These are phyloP conservation scores for Andrena praecox DNA, from an alignment of 2,888 invertebrate species.

Conservation along the genomic window DNA sequence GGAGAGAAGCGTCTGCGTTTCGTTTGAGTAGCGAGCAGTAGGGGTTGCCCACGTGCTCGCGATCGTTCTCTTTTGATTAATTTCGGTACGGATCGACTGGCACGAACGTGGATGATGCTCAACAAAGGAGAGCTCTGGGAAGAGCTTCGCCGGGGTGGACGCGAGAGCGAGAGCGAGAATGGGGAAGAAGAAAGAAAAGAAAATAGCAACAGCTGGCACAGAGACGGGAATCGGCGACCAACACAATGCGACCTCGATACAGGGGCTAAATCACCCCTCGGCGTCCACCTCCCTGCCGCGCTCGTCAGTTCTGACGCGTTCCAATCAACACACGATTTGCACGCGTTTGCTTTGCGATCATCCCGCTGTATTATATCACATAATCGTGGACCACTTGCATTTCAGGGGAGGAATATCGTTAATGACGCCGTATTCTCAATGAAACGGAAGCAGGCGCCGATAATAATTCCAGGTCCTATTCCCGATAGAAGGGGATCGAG, in stretches of 20 bases:
- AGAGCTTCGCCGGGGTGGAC: constrained; percentile 29
- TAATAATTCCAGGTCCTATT: constrained; percentile 4
- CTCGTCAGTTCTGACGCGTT: constrained; percentile 35
- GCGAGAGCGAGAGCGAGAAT: constrained; percentile 30
- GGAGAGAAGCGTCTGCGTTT: constrained; percentile 63
- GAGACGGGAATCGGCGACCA: constrained; percentile 65
- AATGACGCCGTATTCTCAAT: constrained; percentile 33
- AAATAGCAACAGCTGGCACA: constrained; percentile 73
- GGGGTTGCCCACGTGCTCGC: constrained; percentile 68
- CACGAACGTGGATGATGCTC: constrained; percentile 60
- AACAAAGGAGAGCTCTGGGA: constrained; percentile 64
- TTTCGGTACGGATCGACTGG: constrained; percentile 69
- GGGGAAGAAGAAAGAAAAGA: constrained; percentile 35
- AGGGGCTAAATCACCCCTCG: constrained; percentile 43
- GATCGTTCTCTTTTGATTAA: constrained; percentile 77
- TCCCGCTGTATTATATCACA: constrained; percentile 61
- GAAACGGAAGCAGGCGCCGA: not conserved
- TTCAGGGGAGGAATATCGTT: constrained; percentile 46
- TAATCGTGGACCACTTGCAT: constrained; percentile 54
- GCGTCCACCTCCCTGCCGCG: not conserved
- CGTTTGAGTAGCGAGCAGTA: constrained; percentile 30
- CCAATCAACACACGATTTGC: constrained; percentile 57
- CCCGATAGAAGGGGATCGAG: not conserved
- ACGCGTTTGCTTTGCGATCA: constrained; percentile 60
- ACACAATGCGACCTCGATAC: constrained; percentile 65